Conservation (phyloP, 2,888 invertebrate genomes). For the Antheraea yamamai region DNA sequence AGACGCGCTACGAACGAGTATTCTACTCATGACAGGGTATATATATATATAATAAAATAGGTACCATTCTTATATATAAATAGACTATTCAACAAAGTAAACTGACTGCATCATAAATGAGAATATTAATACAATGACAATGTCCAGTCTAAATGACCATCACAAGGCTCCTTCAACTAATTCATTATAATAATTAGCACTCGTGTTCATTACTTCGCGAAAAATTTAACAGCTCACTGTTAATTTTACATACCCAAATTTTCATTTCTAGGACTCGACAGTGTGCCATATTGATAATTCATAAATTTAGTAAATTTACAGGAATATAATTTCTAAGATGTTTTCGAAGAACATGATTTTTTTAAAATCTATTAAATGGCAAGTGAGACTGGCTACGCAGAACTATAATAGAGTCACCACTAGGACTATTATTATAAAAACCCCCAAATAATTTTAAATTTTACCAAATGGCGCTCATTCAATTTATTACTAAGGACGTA, state of each 20-base stretch:
- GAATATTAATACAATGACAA: neutral
- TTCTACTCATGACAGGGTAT: too few relatives aligned
- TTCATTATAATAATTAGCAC: neutral
- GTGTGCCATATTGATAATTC: conserved; percentile 15
- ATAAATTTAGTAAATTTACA: conserved; percentile 18
- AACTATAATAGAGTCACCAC: conserved; percentile 16
- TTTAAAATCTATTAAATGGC: conserved; percentile 17
- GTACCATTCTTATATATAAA: too few relatives aligned
- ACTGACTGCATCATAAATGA: neutral
- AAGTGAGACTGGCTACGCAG: conserved; percentile 20
- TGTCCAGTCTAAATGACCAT: neutral
- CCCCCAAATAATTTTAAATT: neutral
- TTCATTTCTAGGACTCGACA: conserved; percentile 13
- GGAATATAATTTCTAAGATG: conserved; percentile 22
- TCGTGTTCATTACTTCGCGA: neutral
- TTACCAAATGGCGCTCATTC: neutral
- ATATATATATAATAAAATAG: too few relatives aligned
- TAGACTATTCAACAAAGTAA: neutral
- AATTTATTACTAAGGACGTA: conserved; percentile 14
- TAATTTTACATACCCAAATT: conserved; percentile 9
- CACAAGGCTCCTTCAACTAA: neutral
- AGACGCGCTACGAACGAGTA: too few relatives aligned
- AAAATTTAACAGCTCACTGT: neutral
- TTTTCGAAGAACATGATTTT: conserved; percentile 17
- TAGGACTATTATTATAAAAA: neutral